Conservation (phyloP, 1,140 invertebrate genomes). For the Arion vulgaris region DNA sequence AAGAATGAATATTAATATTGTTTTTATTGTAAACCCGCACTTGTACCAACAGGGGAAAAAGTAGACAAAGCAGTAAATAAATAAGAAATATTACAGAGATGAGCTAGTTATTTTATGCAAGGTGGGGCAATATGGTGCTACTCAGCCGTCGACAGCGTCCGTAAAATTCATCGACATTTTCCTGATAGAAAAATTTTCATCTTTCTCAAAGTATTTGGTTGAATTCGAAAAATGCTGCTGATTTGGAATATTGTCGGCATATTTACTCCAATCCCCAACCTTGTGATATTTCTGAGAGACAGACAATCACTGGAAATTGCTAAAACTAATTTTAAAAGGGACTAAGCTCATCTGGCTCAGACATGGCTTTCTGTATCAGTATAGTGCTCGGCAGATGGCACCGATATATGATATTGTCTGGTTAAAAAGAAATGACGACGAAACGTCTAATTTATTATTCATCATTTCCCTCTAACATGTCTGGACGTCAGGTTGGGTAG, state of each 20-base stretch:
- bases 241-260: conserved; percentile 5
- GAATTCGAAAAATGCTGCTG: background rate
- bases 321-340: conserved; percentile 26
- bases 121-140: conserved; percentile 54
- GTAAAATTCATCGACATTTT: conserved; percentile 34
- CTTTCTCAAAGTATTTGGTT: conserved; percentile 48
- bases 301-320: conserved; percentile 43
- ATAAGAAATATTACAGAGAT: conserved; percentile 4
- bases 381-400: conserved; percentile 23
- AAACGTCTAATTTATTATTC: conserved; percentile 29
- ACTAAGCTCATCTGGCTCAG: conserved; percentile 37
- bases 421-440: conserved; percentile 36
- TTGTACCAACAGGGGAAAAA: background rate
- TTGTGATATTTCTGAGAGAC: conserved; percentile 49
- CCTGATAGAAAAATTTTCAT: conserved; percentile 34
- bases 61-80: conserved; percentile 1
- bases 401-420: conserved; percentile 45
- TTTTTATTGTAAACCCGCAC: conserved; percentile 37
- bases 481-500: conserved; percentile 38
- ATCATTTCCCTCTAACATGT: conserved; percentile 28
- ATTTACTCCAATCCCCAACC: conserved; percentile 44
- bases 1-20: conserved; percentile 32
- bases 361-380: conserved; percentile 48
- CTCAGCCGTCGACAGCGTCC: background rate
- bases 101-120: conserved; percentile 46